Percentiles rank a stretch among this genome's conserved stretches.
phyloP scores from a whole-genome alignment of 2,113 vertebrate genomes.

The Macquaria ambigua region DNA sequence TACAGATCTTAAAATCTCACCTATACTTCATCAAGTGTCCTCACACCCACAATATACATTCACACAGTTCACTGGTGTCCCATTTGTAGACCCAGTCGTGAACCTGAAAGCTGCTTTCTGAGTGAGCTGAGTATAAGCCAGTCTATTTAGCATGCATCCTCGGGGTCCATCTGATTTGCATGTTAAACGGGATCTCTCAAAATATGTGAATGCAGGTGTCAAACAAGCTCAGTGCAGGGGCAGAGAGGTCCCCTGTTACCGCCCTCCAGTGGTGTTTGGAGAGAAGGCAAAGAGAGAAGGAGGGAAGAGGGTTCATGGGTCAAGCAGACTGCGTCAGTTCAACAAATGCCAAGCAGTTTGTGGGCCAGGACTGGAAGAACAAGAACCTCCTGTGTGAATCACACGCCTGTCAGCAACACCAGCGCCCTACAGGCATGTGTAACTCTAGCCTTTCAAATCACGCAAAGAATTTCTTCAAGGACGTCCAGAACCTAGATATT shows the following conservation, averaged over 20 bases:
- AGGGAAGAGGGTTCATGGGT: constrained; percentile 27
- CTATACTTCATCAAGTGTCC: neutral
- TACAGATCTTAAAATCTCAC: constrained; percentile 9
- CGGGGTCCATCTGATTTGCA: constrained; percentile 60
- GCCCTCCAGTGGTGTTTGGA: constrained; percentile 32
- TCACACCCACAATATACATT: constrained; percentile 32
- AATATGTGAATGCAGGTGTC: constrained; percentile 58
- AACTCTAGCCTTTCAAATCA: neutral
- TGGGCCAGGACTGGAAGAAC: constrained; percentile 16
- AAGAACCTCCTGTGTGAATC: constrained; percentile 23
- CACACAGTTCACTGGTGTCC: constrained; percentile 10
- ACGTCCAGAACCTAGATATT: neutral
- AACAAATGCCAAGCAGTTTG: constrained; percentile 5
- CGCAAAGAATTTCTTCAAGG: neutral
- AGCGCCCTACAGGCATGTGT: neutral
- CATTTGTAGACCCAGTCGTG: constrained; percentile 9
- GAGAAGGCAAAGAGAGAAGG: constrained; percentile 28
- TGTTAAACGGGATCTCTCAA: constrained; percentile 58
- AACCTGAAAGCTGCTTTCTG: constrained; percentile 20
- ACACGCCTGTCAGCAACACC: neutral
- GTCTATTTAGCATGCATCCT: constrained; percentile 28
- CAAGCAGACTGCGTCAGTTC: constrained; percentile 16
- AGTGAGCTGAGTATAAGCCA: neutral
- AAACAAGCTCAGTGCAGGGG: constrained; percentile 38
- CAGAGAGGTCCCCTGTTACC: constrained; percentile 16